A percentile compares a stretch with the other conserved stretches of the same genome.
Conservation (phyloP, 2,797 vertebrate genomes). For the Megaceryle alcyon region DNA sequence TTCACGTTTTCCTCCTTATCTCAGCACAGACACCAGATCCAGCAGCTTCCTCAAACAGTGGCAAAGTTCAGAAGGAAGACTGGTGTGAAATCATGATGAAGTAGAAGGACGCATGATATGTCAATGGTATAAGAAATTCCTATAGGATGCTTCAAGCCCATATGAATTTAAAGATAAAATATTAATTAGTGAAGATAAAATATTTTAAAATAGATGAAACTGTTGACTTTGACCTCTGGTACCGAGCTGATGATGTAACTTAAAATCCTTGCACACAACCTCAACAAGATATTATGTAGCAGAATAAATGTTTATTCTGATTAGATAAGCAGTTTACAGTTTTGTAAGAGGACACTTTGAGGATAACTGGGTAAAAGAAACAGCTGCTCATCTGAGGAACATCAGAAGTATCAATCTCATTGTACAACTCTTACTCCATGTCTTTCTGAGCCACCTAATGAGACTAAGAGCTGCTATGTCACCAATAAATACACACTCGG, state of each 20-base stretch:
- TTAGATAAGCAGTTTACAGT: not conserved
- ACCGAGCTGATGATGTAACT: not conserved
- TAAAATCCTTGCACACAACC: not conserved
- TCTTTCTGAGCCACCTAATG: not conserved
- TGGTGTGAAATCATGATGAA: not conserved
- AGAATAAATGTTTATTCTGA: not conserved
- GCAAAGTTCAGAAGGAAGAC: not conserved
- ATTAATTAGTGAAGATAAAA: not conserved
- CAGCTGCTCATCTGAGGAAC: not conserved
- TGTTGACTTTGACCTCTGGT: not conserved
- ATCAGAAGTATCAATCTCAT: not conserved
- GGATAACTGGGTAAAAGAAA: not conserved
- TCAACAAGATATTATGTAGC: not conserved
- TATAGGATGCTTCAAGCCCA: not conserved
- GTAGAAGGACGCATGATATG: not conserved
- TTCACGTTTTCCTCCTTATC: not conserved
- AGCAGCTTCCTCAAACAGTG: not conserved
- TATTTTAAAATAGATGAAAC: not conserved
- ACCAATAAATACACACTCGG: not conserved
- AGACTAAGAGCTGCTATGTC: not conserved
- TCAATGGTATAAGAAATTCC: not conserved
- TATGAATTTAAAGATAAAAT: not conserved
- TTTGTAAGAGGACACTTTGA: not conserved
- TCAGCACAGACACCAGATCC: not conserved
- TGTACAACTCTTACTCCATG: not conserved